Evolutionary conservation across 2,113 vertebrate genomes (phyloP), one percentile per base, ranked within the genome.

Genomic region (Mesitornis unicolor): DNA sequence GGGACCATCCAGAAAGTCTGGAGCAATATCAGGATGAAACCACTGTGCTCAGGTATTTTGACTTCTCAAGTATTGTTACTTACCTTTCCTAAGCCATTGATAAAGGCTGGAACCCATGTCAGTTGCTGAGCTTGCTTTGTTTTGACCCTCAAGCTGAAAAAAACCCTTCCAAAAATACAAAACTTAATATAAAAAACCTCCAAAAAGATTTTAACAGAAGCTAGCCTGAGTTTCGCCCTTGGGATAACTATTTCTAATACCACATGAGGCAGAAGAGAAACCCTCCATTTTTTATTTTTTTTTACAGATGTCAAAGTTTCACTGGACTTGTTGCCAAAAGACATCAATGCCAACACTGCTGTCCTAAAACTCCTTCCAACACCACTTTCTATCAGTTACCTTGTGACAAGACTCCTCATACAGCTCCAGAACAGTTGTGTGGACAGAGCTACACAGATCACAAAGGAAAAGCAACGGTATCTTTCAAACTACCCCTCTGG

Each of bases 401-500:
- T 77, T 40, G 86, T 96, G 56, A 82, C 78, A 4, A 69, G 28
- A 11, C 64, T 81, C 60, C 88, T 96, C 25, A 77, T 93, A 28
- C 61, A 79, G 77, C 71, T 84, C 71, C 96, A 93, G 53, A 96
- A 95, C 50, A 60, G 91, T 38, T 92, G 75, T 16, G 93, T 93
- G 48, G 73, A 86, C 11, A 20, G 28, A 50, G 74, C 88, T 63
- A 45, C 59, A 18, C 36, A 33, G 43, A 57, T 89, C 80, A 84
- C 74, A 42, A 59, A 53, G 15, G 87, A 89, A 67, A 81, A 81
- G 54, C 70, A 93, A 70, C 33, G 82, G 96, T 96, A 95, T 2
- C 6, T 50, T 70, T 31, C 28, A 65, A 50, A 50, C 43, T 26
- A 33, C 17, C 17, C 22, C 43, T 56, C 45, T 65, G 35, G 59